phyloP scores from a whole-genome alignment of 1,140 invertebrate species.

The Hydropsyche tenuis region DNA sequence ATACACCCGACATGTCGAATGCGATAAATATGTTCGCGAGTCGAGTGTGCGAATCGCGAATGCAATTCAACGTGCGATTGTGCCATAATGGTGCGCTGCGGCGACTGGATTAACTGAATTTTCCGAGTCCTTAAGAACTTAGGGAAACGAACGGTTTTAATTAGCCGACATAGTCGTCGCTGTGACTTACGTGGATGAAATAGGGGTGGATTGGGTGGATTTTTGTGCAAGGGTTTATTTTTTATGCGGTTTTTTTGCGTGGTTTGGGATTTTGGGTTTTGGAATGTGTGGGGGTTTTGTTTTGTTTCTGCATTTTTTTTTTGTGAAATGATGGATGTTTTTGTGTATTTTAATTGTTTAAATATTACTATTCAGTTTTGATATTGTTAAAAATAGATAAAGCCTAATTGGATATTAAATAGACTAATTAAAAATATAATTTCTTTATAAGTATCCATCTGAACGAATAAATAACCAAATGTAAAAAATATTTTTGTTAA shows the following conservation, averaged over 20 bases:
- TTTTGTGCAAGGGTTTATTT: not conserved
- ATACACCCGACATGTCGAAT: too few species aligned
- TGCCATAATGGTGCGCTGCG: constrained; percentile 25
- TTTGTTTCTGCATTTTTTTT: not conserved
- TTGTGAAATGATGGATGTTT: not conserved
- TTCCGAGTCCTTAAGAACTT: constrained; percentile 42
- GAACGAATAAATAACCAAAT: too few species aligned
- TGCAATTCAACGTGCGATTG: constrained; percentile 16
- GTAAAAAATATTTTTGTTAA: too few species aligned
- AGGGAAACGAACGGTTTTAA: constrained; percentile 46
- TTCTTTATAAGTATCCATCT: too few species aligned
- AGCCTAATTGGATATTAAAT: too few species aligned
- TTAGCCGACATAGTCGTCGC: constrained; percentile 34
- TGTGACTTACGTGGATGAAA: too few species aligned
- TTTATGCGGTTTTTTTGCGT: not conserved
- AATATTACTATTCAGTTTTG: too few species aligned
- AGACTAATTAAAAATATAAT: too few species aligned
- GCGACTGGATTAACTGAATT: constrained; percentile 45
- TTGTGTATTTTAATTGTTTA: not conserved
- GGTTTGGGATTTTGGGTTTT: not conserved
- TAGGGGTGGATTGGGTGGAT: too few species aligned
- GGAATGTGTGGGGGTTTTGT: not conserved
- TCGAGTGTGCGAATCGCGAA: too few species aligned
- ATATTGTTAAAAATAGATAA: too few species aligned
- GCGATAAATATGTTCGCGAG: too few species aligned